phyloP scores from a whole-genome alignment of 2,113 vertebrate species.

The Nansenia antarctica region DNA sequence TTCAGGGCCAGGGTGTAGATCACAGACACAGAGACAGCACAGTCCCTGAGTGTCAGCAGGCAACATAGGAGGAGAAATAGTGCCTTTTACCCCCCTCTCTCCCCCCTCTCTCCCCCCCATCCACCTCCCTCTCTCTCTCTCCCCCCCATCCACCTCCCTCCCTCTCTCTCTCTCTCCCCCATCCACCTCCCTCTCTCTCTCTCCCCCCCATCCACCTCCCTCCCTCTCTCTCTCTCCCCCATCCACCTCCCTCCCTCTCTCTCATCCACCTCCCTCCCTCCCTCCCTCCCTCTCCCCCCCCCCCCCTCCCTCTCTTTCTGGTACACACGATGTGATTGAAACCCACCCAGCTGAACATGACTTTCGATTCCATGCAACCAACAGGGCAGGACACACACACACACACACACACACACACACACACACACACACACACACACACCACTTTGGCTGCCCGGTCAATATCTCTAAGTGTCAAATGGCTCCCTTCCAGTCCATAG shows the following conservation, averaged over 20 bases:
- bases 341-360: constrained; percentile 44
- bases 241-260: too few species aligned
- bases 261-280: too few species aligned
- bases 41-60: constrained; percentile 47
- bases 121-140: neutral
- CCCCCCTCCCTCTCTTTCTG: constrained; percentile 28
- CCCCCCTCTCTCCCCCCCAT: too few species aligned
- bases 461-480: constrained; percentile 41
- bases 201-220: constrained; percentile 1
- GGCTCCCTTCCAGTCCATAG: constrained; percentile 32
- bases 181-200: neutral
- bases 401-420: constrained; percentile 15
- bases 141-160: constrained; percentile 7
- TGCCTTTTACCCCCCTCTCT: constrained; percentile 40
- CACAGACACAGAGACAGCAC: constrained; percentile 31
- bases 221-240: constrained; percentile 30
- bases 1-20: constrained; percentile 44
- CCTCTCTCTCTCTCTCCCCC: constrained; percentile 27
- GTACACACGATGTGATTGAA: constrained; percentile 45
- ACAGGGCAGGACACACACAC: neutral
- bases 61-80: constrained; percentile 35
- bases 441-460: constrained; percentile 20
- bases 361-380: constrained; percentile 50
- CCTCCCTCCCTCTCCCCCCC: constrained; percentile 1
- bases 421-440: constrained; percentile 15